phyloP scores from a whole-genome alignment of 2,113 vertebrate species.

The Silurus glanis region DNA sequence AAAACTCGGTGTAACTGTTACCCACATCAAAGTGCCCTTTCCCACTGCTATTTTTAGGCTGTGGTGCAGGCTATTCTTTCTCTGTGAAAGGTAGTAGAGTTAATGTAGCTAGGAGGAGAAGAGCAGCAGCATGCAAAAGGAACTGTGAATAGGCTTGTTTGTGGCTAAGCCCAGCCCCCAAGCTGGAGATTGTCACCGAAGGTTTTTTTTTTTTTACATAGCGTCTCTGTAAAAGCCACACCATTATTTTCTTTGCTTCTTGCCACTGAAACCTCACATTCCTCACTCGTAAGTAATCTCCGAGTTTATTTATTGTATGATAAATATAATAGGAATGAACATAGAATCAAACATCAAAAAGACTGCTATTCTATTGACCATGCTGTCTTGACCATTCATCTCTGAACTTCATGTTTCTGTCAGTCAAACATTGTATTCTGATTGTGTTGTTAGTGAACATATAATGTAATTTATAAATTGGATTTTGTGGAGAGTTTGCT shows the following conservation, averaged over 20 bases:
- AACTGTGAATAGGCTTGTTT: conserved; percentile 64
- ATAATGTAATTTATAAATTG: background rate
- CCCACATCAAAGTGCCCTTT: conserved; percentile 40
- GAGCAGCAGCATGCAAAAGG: conserved; percentile 38
- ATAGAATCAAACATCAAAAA: background rate
- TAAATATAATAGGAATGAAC: background rate
- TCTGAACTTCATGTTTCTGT: background rate
- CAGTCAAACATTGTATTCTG: background rate
- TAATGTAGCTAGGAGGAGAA: conserved; percentile 32
- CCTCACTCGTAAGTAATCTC: conserved; percentile 43
- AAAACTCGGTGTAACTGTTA: conserved; percentile 7
- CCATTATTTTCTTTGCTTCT: conserved; percentile 1
- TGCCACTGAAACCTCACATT: conserved; percentile 23
- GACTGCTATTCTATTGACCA: background rate
- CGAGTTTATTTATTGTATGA: background rate
- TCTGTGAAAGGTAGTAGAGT: conserved; percentile 35
- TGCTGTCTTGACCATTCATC: background rate
- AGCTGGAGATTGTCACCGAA: conserved; percentile 47
- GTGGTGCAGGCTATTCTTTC: conserved; percentile 25
- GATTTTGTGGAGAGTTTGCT: background rate
- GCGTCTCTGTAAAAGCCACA: conserved; percentile 33
- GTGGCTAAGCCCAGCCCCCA: conserved; percentile 53
- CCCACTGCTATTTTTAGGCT: conserved; percentile 38
- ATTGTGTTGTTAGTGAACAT: conserved; percentile 1
- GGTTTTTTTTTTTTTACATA: conserved; percentile 33